Evolutionary conservation across 2,888 invertebrate genomes (phyloP).

Genomic region (Nasonovia ribisnigri): DNA sequence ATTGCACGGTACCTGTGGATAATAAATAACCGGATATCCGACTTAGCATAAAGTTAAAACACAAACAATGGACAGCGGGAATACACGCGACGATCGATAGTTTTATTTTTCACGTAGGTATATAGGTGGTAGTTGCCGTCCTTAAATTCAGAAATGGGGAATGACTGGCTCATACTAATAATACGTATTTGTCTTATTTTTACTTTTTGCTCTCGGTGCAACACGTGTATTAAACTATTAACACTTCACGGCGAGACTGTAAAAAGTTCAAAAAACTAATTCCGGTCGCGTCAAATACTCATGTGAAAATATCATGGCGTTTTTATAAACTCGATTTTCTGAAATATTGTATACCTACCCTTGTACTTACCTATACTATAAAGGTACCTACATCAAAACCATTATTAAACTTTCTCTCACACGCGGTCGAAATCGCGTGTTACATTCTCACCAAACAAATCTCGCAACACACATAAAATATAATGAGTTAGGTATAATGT

Average conservation of each 20-base stretch:
- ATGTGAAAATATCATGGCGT: neutral
- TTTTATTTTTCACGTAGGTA: too few relatives aligned
- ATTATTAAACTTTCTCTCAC: neutral
- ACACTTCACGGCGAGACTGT: neutral
- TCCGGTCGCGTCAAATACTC: neutral
- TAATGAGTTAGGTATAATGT: too few relatives aligned
- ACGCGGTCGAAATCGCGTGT: neutral
- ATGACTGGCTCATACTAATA: neutral
- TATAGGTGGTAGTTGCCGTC: neutral
- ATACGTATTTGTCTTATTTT: neutral
- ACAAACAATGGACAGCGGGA: neutral
- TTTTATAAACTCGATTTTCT: neutral
- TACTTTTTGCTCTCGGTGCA: neutral
- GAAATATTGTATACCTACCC: neutral
- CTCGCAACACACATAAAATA: neutral
- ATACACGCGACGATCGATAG: neutral
- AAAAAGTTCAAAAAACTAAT: neutral
- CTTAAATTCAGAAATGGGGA: neutral
- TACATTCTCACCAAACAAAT: neutral
- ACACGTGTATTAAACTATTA: neutral
- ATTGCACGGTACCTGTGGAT: neutral
- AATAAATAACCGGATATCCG: conserved; percentile 3
- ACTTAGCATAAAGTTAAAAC: conserved; percentile 24
- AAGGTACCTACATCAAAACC: conserved; percentile 4
- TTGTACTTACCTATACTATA: neutral